phyloP scores from a whole-genome alignment of 2,888 invertebrate species.

The Leptinotarsa juncta region DNA sequence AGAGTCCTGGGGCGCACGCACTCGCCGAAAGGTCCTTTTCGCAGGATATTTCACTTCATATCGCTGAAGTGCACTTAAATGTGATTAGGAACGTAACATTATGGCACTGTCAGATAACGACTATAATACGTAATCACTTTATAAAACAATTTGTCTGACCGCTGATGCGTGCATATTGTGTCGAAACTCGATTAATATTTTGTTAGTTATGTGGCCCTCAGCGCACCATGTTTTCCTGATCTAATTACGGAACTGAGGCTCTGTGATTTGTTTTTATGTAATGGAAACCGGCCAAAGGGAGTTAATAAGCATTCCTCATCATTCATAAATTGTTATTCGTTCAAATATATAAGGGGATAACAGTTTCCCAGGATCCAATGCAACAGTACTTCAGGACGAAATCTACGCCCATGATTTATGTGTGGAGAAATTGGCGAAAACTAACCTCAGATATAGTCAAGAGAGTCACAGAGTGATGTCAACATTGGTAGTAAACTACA shows the following conservation, averaged over 20 bases:
- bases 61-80: conserved; percentile 58
- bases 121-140: conserved; percentile 80
- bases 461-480: too few relatives aligned
- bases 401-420: too few relatives aligned
- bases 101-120: conserved; percentile 64
- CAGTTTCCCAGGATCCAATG: too few relatives aligned
- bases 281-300: not conserved
- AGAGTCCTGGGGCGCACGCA: conserved; percentile 41
- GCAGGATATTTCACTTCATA: conserved; percentile 49
- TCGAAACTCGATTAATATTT: conserved; percentile 67
- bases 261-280: conserved; percentile 32
- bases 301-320: not conserved
- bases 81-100: conserved; percentile 58
- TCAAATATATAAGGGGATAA: not conserved
- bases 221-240: conserved; percentile 54
- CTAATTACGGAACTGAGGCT: conserved; percentile 48
- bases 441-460: too few relatives aligned
- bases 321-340: not conserved
- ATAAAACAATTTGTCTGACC: conserved; percentile 83
- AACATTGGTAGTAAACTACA: too few relatives aligned
- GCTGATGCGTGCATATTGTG: conserved; percentile 75
- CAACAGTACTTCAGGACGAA: too few relatives aligned
- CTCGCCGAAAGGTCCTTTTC: conserved; percentile 42
- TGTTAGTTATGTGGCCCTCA: conserved; percentile 60
- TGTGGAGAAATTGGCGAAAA: too few relatives aligned